Base-by-base conservation (phyloP, 1,140 invertebrate species). In the Drosophila murphyi region DNA sequence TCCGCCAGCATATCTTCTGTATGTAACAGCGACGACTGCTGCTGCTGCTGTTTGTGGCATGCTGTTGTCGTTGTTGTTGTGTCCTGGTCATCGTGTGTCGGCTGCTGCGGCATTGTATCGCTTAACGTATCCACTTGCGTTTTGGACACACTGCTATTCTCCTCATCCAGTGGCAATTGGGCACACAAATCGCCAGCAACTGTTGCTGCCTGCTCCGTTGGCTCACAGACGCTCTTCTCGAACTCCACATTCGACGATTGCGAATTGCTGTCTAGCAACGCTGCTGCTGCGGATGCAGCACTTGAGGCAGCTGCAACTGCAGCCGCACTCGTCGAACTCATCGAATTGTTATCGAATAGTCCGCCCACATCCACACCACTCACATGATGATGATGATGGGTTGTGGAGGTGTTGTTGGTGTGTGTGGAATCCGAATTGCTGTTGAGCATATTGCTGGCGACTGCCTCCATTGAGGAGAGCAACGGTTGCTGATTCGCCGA, bases 261-360 rank as follows among this genome's bases (percentile, higher is more conserved):
- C 5, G 90, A 92, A 71, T 92, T 92, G 51, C 90, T 92, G 37
- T 92, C 90, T 31, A 92, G 48, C 35, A 92, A 63, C 1, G 90
- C 90, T 4, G 90, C 87, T 7, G 90, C 83, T 3, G 90, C 87
- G 8, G 81, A 76, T 6, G 82, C 80, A 0, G 90, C 85, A 64
- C 76, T 92, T 3, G 77, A 87, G 43, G 78, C 82, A 5, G 79
- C 85, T 2, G 56, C 74, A n/a, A 86, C 78, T 0, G 78, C 86
- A 4, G 85, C 83, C 5, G 85, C 88, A 54, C 78, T 80, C 5
- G 82, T 91, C n/a, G 91, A 92, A 28, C 85, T 92, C 91, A 92
- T 92, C 7, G 91, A 92, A 39, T 90, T 92, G 59, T 92, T 87
- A 51, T 92, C 88, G 39, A 92, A 92, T 3, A 92, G 71, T 12